Base-by-base conservation (phyloP, 1,140 invertebrate genomes). In the Zaprionus africanus region DNA sequence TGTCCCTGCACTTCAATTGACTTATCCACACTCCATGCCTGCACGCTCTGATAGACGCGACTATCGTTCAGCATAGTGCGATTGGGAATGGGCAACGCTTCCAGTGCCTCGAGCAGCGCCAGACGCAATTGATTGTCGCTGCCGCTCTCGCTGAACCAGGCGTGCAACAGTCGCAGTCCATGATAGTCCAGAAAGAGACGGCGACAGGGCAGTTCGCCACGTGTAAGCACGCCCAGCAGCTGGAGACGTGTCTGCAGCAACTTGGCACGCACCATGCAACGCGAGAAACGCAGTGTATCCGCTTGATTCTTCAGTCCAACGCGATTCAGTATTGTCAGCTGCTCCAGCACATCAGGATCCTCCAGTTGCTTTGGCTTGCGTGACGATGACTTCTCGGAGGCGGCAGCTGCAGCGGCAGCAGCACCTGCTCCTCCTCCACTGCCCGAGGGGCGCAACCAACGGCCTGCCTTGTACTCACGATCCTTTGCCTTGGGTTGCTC, bases 111-210 rank as follows among this genome's bases (percentile, higher is more conserved):
- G n/a, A 99, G 92, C 78, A 98, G 95, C 81, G 96, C 95, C 56
- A 95, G 78, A 49, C 97, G 97, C 81, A 93, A 94, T 84, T 93
- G 81, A 38, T 92, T 83, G 57, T 92, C 82, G 36, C 58, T 95
- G 93, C 86, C 95, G 79, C 93, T 93, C 12, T 94, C 93, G 11
- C 95, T 94, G 95, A 99, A 98, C 95, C 98, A 99, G 49, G 97
- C 97, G 94, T 98, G 98, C 46, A 99, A 94, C 26, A 99, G 93
- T 11, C 96, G 94, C 31, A 99, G 93, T 1, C 98, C 98, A 91
- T 99, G 97, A 93, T 99, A 99, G 93, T 99, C 98, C 15, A 99
- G 93, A 93, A 99, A 99, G 28, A 99, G 94, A 28, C 98, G 93
- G 17, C 97, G 95, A 93, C 96, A 99, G 1, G 96, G 96, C 68